Base-by-base conservation (phyloP, 2,797 vertebrate genomes). In the Fratercula arctica region DNA sequence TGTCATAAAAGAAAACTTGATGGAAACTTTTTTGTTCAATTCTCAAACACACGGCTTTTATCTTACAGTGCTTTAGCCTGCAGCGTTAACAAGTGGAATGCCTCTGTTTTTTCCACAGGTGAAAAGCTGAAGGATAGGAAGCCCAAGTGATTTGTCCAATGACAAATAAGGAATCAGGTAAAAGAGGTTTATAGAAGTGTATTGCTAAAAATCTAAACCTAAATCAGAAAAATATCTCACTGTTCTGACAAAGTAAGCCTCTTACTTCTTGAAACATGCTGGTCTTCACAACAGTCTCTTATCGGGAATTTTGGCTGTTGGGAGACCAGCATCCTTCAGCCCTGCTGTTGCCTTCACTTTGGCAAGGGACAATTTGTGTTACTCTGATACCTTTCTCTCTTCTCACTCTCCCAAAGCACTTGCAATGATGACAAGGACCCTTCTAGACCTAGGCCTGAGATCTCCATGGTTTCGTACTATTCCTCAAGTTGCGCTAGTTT, bases 401-500 rank as follows among this genome's bases (percentile, higher is more conserved):
- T 51, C 33, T 51, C 33, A 29, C 10, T 33, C 24, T 59, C 37
- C 70, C 3, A 0, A 56, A 84, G 23, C 14, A 57, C 16, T 89
- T 83, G 21, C 66, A 66, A 0, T 39, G 37, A 64, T 17, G 43
- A 64, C 45, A 66, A 64, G 43, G 16, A 72, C 23, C 24, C 64
- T 25, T 72, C 73, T 26, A 59, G 45, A 66, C 11, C 19, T 39
- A 66, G 45, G 37, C 18, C 45, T 18, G 12, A 70, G 31, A 57
- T 33, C 23, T 29, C 28, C 33, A 51, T 59, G 33, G 7, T 72
- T 72, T 72, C 29, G 23, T 59, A 39, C 33, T 51, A 21, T 39
- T 57, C 16, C 33, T 45, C 31, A 59, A 59, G 26, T 19, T 51
- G 20, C 0, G 0, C 0, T 63, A 33, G 23, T 37, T 29, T 29